Evolutionary conservation across 2,113 vertebrate genomes (phyloP), one percentile per base, ranked within the genome.

Genomic region (Otis tarda): DNA sequence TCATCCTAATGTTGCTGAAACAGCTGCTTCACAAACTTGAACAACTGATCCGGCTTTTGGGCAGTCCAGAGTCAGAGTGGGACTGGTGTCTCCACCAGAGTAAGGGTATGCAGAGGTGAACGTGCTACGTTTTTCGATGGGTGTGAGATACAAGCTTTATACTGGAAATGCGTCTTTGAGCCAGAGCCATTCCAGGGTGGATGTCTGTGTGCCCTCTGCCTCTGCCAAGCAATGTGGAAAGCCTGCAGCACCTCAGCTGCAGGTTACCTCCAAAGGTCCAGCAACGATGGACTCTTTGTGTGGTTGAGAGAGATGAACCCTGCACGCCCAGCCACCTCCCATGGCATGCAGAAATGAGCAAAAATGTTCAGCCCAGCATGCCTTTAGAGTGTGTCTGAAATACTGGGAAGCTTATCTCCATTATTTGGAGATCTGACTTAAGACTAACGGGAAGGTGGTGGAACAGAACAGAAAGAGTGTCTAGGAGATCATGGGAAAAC

Each of bases 111-210:
- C 73, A 39, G 49, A 56, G 24, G 9, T 37, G 37, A 33, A 30
- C 0, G 0, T 75, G 35, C 12, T 37, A 2, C 0, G 0, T 61
- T 71, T 67, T 79, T 39, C 24, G 31, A 3, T 21, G 28, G 35
- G 16, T 60, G 7, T n/a, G 50, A 59, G 47, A 30, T 39, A 49
- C 27, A 13, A 28, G 10, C 13, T 76, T 19, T 63, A 41, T 63
- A 5, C 22, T 86, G 71, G 31, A 79, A 89, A 89, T 15, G 22
- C 5, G 9, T 49, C 31, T 87, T 59, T 39, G 57, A 68, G 37
- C 23, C 2, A 6, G 47, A 88, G 23, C 19, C 1, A 1, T 53
- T 65, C 31, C 57, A 76, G 63, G 9, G 39, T 21, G 33, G 47
- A 12, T 4, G 43, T 57, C 33, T 47, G 35, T 35, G 12, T 2